Percentiles rank a stretch among this genome's conserved stretches.
Conservation (phyloP, 1,140 invertebrate genomes). For the Brachionus manjavacas region DNA sequence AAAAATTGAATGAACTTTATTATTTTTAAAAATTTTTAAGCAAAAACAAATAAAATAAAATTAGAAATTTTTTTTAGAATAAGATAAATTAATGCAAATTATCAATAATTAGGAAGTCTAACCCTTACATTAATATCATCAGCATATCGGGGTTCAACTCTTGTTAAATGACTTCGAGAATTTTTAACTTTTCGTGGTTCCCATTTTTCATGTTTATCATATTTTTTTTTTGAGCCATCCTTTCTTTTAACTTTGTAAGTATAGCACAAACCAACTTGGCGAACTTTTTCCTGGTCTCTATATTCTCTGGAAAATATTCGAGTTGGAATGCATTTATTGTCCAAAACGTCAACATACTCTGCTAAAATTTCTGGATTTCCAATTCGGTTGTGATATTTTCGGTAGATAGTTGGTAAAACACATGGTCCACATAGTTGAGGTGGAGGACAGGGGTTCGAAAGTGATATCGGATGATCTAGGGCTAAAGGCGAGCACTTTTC, state of each 20-base stretch:
- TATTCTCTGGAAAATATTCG: not conserved
- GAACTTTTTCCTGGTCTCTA: not conserved
- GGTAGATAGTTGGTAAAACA: not conserved
- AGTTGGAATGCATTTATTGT: not conserved
- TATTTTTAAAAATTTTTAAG: not conserved
- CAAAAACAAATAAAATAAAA: no score
- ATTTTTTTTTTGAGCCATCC: not conserved
- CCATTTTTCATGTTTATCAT: not conserved
- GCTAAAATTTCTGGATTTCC: not conserved
- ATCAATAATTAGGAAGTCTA: not conserved
- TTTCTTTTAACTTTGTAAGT: slow-evolving; percentile 15
- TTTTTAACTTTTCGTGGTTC: not conserved
- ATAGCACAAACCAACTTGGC: not conserved
- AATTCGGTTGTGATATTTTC: not conserved
- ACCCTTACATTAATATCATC: not conserved
- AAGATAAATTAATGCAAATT: not conserved
- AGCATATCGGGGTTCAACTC: not conserved
- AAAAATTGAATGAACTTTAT: not conserved
- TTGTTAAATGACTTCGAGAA: not conserved
- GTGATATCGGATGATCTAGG: not conserved
- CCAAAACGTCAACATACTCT: slow-evolving; percentile 12
- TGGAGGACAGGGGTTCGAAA: not conserved
- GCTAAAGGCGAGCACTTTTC: not conserved
- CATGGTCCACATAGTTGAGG: not conserved
- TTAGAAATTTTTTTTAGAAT: not conserved